These are phyloP conservation scores for Tanytarsus gracilentus DNA, from an alignment of 2,888 invertebrate species.

Conservation along the genomic window DNA sequence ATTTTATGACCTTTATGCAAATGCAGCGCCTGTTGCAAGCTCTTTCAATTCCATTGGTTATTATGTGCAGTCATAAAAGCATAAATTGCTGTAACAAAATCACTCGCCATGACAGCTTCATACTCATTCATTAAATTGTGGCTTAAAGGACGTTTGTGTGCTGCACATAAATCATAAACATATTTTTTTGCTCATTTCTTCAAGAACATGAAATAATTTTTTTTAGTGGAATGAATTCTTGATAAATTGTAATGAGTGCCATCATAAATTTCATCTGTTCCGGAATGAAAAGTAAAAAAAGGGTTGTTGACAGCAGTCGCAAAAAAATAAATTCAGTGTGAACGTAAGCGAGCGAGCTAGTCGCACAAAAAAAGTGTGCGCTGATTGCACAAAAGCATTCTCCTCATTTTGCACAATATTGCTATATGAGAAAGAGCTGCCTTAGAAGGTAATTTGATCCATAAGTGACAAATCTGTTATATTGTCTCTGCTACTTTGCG, in stretches of 20 bases:
- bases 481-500: neutral
- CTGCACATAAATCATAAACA: neutral
- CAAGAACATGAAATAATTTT: neutral
- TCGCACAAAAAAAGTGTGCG: neutral
- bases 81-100: neutral
- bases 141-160: neutral
- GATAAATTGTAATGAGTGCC: neutral
- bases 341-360: neutral
- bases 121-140: constrained; percentile 7
- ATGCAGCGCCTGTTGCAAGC: constrained; percentile 16
- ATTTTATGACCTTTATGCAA: constrained; percentile 25
- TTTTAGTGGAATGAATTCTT: neutral
- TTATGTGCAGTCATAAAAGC: neutral
- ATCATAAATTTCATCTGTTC: no score
- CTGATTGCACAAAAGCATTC: neutral
- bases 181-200: constrained; percentile 8
- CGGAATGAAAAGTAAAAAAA: neutral
- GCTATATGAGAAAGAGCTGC: neutral
- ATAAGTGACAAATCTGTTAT: constrained; percentile 25
- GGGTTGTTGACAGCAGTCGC: neutral
- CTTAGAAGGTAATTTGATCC: neutral
- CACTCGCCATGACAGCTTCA: constrained; percentile 6
- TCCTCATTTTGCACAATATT: constrained; percentile 16
- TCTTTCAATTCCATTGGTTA: neutral
- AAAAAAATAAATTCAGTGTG: neutral